Percentiles rank a stretch among this genome's conserved stretches.
Evolutionary conservation across 2,888 invertebrate species (phyloP).

Genomic region (Amblyjoppa proteus): DNA sequence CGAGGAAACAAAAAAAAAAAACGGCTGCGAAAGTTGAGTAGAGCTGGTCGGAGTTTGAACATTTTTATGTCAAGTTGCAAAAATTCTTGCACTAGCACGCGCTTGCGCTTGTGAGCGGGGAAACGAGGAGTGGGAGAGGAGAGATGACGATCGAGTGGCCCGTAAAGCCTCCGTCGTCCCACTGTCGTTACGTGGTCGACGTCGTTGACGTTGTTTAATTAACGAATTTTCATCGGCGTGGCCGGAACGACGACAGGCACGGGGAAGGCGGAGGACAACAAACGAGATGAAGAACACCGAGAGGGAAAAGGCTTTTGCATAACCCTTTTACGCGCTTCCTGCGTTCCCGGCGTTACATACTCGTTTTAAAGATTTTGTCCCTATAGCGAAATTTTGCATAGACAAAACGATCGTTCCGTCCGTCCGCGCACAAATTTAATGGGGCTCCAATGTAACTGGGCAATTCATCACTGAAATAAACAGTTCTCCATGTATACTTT

Average conservation of each 20-base stretch:
- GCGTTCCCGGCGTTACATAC: background rate
- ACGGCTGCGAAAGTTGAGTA: background rate
- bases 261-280: background rate
- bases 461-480: background rate
- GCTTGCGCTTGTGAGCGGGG: background rate
- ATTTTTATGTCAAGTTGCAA: slow-evolving; percentile 9
- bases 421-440: slow-evolving; percentile 2
- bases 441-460: background rate
- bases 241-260: slow-evolving; percentile 2
- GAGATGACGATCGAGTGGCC: slow-evolving; percentile 31
- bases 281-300: background rate
- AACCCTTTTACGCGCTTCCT: slow-evolving; percentile 14
- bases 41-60: background rate
- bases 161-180: slow-evolving; percentile 31
- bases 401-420: background rate
- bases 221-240: slow-evolving; percentile 31
- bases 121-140: background rate
- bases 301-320: background rate
- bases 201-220: slow-evolving; percentile 47
- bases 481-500: background rate
- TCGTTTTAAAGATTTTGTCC: background rate
- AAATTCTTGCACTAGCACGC: slow-evolving; percentile 20
- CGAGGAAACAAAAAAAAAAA: background rate
- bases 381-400: background rate
- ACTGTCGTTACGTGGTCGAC: slow-evolving; percentile 6